Conservation (phyloP, 2,113 vertebrate genomes). For the Hucho hucho region DNA sequence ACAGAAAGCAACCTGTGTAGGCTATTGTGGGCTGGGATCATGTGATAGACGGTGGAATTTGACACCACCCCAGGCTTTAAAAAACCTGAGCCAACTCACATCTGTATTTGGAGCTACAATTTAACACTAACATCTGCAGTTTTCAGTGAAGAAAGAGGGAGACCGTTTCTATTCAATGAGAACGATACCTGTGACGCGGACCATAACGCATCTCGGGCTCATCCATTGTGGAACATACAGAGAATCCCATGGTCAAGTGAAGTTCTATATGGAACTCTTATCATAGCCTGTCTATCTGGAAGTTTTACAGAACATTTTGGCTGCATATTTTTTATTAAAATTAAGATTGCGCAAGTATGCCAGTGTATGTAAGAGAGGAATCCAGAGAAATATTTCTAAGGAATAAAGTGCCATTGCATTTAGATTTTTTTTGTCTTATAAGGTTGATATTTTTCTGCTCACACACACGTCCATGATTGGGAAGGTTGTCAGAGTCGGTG, state of each 20-base stretch:
- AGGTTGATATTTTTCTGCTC: slow-evolving; percentile 8
- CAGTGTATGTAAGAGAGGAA: slow-evolving; percentile 31
- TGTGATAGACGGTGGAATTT: slow-evolving; percentile 46
- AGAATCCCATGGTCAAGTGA: not conserved
- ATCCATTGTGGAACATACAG: not conserved
- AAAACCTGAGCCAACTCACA: slow-evolving; percentile 22
- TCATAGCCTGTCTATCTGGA: not conserved
- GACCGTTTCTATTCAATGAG: not conserved
- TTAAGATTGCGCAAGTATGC: slow-evolving; percentile 44
- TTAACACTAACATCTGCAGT: slow-evolving; percentile 22
- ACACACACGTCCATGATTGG: slow-evolving; percentile 60
- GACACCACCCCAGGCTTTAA: slow-evolving; percentile 35
- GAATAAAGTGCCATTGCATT: slow-evolving; percentile 14
- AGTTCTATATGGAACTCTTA: not conserved
- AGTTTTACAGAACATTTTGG: slow-evolving; percentile 22
- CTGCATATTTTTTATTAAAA: slow-evolving; percentile 17
- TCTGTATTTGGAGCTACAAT: slow-evolving; percentile 31
- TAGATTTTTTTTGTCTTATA: slow-evolving; percentile 38
- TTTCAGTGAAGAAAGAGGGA: not conserved
- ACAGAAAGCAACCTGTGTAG: slow-evolving; percentile 7
- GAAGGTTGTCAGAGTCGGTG: slow-evolving; percentile 32
- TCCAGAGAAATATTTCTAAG: slow-evolving; percentile 23
- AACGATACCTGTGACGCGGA: not conserved
- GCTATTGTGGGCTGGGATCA: slow-evolving; percentile 14
- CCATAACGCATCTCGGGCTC: not conserved